Conservation (phyloP, 2,113 vertebrate genomes). For the Nesogale talazaci region DNA sequence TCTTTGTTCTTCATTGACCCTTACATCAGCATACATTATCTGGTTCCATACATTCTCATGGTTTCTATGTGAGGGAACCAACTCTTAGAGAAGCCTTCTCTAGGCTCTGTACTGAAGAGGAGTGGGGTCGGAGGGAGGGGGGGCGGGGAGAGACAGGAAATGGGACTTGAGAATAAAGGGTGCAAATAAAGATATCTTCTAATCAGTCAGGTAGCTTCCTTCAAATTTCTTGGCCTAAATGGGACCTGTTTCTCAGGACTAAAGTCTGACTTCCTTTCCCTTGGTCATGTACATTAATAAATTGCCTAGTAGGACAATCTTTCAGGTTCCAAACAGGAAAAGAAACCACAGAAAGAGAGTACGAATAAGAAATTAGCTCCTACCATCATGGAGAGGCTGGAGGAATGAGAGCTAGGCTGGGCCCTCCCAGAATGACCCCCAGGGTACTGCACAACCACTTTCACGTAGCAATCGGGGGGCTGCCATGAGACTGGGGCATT, state of each 20-base stretch:
- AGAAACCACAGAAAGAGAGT: background rate
- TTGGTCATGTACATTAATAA: background rate
- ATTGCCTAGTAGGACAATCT: background rate
- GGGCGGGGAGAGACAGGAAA: background rate
- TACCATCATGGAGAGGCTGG: background rate
- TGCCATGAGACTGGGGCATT: background rate
- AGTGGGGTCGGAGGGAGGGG: background rate
- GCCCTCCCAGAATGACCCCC: no score
- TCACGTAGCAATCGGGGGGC: background rate
- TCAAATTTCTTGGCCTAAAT: no score
- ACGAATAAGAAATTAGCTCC: background rate
- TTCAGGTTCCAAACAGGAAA: background rate
- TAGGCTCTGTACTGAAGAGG: background rate
- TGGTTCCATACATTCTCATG: background rate
- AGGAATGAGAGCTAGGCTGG: background rate
- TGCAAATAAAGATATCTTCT: no score
- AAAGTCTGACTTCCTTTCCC: background rate
- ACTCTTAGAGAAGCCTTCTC: background rate
- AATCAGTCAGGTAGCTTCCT: no score
- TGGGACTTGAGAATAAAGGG: no score
- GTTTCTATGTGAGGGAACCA: background rate
- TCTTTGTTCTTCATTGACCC: slow-evolving; percentile 49
- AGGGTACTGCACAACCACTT: background rate
- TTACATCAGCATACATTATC: slow-evolving; percentile 74
- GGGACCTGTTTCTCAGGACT: background rate